phyloP scores from a whole-genome alignment of 2,888 invertebrate genomes.

The Temnothorax rugatulus region DNA sequence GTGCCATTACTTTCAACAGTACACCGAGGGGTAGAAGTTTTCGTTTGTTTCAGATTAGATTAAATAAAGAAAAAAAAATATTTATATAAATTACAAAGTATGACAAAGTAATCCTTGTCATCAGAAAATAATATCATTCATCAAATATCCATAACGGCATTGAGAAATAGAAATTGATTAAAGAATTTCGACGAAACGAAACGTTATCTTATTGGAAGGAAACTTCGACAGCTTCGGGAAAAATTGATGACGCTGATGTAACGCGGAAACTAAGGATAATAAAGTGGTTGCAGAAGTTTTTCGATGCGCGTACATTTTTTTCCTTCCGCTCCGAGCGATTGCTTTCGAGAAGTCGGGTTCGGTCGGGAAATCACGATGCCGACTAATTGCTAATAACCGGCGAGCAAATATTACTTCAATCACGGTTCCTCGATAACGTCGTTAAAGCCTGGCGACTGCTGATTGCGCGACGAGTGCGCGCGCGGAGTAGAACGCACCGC shows the following conservation, averaged over 20 bases:
- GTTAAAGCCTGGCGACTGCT: constrained; percentile 70
- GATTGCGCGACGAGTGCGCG: constrained; percentile 66
- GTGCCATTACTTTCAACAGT: constrained; percentile 12
- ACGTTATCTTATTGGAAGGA: not conserved
- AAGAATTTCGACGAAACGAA: not conserved
- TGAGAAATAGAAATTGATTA: not conserved
- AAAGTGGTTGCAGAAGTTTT: constrained; percentile 28
- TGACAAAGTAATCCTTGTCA: not conserved
- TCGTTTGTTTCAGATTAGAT: not conserved
- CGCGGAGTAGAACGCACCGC: constrained; percentile 34
- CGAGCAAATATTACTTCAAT: constrained; percentile 76
- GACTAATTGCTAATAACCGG: constrained; percentile 74
- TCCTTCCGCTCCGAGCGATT: not conserved
- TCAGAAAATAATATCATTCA: not conserved
- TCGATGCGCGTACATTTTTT: constrained; percentile 7
- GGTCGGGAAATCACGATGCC: constrained; percentile 64
- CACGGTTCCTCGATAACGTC: constrained; percentile 74
- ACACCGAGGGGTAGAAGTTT: not conserved
- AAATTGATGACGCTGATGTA: not conserved
- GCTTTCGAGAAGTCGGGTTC: constrained; percentile 63
- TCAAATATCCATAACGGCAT: not conserved
- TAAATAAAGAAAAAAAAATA: not conserved
- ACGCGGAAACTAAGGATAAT: constrained; percentile 1
- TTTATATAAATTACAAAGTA: not conserved
- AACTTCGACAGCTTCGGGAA: not conserved